A percentile compares a stretch with the other conserved stretches of the same genome.
These are phyloP conservation scores for Macrotus californicus DNA, from an alignment of 2,113 vertebrate genomes.

Conservation along the genomic window DNA sequence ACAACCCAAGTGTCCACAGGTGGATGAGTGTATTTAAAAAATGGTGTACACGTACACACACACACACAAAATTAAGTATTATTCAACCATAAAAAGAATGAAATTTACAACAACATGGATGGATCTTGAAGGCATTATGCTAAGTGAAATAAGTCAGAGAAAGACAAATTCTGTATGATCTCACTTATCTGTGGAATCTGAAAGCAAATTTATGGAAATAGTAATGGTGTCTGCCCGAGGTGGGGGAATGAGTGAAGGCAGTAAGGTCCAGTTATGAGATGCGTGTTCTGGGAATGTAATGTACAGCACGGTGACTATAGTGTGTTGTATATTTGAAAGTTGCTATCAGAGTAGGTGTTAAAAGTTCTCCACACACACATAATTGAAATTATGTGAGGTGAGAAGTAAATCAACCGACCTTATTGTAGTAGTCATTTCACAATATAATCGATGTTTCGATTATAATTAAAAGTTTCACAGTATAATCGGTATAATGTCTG, in stretches of 20 bases:
- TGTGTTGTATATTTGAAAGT: not conserved
- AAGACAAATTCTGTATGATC: too few species aligned
- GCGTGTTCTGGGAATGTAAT: too few species aligned
- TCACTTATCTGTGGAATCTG: too few species aligned
- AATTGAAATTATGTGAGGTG: not conserved
- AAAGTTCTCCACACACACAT: not conserved
- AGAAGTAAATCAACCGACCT: too few species aligned
- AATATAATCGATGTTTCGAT: too few species aligned
- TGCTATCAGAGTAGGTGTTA: too few species aligned
- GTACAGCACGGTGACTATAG: not conserved
- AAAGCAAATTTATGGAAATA: too few species aligned
- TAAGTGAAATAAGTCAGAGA: not conserved
- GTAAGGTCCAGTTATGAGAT: too few species aligned
- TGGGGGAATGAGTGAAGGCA: too few species aligned
- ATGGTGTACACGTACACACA: not conserved
- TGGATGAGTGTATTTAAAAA: not conserved
- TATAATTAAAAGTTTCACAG: not conserved
- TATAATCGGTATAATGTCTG: not conserved
- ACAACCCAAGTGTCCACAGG: not conserved
- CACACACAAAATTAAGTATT: not conserved
- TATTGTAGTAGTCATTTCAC: not conserved
- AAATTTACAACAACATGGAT: not conserved
- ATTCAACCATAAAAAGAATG: not conserved
- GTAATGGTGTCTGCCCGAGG: too few species aligned
- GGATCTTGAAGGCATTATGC: not conserved